Conservation (phyloP, 2,888 invertebrate species). For the Gryllus longicercus region DNA sequence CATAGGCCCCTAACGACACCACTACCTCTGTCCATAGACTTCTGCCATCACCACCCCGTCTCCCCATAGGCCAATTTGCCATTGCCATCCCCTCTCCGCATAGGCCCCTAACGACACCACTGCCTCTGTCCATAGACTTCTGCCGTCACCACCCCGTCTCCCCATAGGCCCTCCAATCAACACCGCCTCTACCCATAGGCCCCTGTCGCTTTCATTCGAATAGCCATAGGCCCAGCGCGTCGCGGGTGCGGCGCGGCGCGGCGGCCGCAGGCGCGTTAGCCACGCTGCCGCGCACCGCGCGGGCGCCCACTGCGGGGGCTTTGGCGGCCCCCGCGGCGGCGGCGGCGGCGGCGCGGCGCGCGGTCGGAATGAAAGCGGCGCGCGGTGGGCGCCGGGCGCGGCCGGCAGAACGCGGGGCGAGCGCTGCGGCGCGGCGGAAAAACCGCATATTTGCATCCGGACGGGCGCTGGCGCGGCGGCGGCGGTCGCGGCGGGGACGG, state of each 20-base stretch:
- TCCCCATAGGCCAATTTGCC: no score
- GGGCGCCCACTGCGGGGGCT: background rate
- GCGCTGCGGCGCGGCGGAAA: background rate
- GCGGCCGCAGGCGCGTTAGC: background rate
- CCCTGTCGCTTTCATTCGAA: background rate
- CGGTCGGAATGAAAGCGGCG: background rate
- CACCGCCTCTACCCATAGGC: background rate
- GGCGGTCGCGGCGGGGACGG: background rate
- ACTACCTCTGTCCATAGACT: no score
- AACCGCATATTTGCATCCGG: constrained; percentile 17
- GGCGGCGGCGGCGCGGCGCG: background rate
- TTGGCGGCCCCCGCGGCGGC: background rate
- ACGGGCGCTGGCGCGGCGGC: background rate
- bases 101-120: no score
- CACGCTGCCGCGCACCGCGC: background rate
- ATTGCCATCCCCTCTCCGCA: no score
- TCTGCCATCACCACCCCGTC: no score
- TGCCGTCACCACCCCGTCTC: no score
- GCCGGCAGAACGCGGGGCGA: background rate
- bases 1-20: no score
- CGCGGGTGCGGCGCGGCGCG: no score
- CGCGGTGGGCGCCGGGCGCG: background rate
- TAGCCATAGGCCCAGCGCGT: background rate
- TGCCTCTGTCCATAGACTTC: no score
- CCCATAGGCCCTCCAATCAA: no score